A percentile compares a stretch with the other conserved stretches of the same genome.
Evolutionary conservation across 2,888 invertebrate genomes (phyloP).

Genomic region (Hoplodrina ambigua): DNA sequence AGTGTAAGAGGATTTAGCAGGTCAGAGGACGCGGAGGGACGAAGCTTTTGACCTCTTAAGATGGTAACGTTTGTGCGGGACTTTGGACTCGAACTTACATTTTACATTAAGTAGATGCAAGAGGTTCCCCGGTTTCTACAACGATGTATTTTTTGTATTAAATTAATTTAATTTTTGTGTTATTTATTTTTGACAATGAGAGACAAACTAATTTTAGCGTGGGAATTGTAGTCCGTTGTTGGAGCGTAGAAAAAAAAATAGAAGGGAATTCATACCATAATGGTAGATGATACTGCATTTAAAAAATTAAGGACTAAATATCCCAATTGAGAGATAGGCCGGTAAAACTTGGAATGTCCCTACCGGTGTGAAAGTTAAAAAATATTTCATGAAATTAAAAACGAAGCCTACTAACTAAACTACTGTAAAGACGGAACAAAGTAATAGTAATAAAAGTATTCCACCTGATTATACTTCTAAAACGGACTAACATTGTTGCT

Average conservation of each 20-base stretch:
- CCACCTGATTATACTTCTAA: conserved; percentile 33
- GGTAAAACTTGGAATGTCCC: conserved; percentile 1
- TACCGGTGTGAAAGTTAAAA: not conserved
- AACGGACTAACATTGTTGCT: conserved; percentile 45
- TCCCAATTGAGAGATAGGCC: not conserved
- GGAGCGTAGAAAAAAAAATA: too few species aligned
- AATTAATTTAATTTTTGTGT: not conserved
- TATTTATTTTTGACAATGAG: not conserved
- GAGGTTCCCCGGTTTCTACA: not conserved
- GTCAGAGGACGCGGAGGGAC: conserved; percentile 66
- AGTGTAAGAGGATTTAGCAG: conserved; percentile 73
- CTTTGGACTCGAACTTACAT: not conserved
- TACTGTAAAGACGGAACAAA: conserved; percentile 5
- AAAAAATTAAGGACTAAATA: not conserved
- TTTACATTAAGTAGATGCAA: not conserved
- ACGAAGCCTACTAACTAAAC: not conserved
- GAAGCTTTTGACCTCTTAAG: conserved; percentile 37
- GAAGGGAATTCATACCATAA: not conserved
- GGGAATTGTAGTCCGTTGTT: not conserved
- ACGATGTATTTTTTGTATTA: not conserved
- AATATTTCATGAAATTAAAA: conserved; percentile 1
- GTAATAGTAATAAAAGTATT: conserved; percentile 12
- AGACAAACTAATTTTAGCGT: not conserved
- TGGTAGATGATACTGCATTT: conserved; percentile 2
- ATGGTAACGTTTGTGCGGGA: conserved; percentile 24